Evolutionary conservation across 1,140 invertebrate genomes (phyloP), one percentile per base, ranked within the genome.

Genomic region (Bradynema listronoti): DNA sequence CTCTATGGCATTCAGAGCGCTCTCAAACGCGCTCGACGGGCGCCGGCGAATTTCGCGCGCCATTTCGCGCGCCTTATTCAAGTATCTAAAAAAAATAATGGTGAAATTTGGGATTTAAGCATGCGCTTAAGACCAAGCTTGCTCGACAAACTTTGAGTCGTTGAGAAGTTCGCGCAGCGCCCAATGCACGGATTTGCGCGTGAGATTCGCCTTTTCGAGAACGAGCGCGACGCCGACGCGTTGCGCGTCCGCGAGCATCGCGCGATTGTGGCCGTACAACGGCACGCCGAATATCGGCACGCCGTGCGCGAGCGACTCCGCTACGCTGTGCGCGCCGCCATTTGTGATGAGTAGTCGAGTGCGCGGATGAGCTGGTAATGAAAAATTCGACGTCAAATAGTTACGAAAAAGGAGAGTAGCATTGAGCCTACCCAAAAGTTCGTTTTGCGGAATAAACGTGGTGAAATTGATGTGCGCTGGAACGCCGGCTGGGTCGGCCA

Each of bases 391-490:
- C 22, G 4, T 36, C 3, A n/a, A 41, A 33, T 43, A 45, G 27
- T 14, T 56, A 7, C 2, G 56, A 5, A 25, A 56, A 19, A 1
- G 36, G 19, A 60, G 27, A 27, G 7, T 33, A 11, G 14, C 34
- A n/a, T 33, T 41, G 14, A 4, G 30, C 53, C 36, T 41, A 77
- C 71, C 73, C n/a, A 76, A 58, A 24, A 76, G 57, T 56, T 76
- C 73, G 50, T 76, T 76, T 54, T 76, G 73, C 27, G 73, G 73
- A 32, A 76, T 59, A 51, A 65, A 76, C n/a, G 72, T 66, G 2
- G 73, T 76, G 14, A 76, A 47, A 46, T 76, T 76, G 24, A 76
- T 69, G 47, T 76, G 75, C 1, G 42, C 34, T 16, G 72, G 72
- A 11, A 71, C 30, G 4, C 45, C 29, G 2, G 58, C 56, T 22